A percentile compares a stretch with the other conserved stretches of the same genome.
phyloP scores from a whole-genome alignment of 2,797 vertebrate genomes.

The Naso thynnoides region DNA sequence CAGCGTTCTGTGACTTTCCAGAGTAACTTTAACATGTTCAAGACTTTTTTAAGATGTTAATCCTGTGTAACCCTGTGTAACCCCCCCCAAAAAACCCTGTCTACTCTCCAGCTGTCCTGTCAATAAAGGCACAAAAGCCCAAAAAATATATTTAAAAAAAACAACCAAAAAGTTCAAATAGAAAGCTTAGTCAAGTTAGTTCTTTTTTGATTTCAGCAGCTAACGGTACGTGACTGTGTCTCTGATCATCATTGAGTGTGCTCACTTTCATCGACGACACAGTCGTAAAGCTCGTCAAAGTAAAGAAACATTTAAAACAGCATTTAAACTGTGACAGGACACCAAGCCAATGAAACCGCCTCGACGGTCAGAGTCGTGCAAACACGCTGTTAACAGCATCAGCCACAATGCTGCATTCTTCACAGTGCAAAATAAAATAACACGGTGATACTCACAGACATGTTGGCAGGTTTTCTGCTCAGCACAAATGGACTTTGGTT shows the following conservation, averaged over 20 bases:
- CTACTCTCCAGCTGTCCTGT: too few relatives aligned
- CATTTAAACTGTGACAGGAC: neutral
- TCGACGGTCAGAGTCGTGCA: slow-evolving; percentile 4
- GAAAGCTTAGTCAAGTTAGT: neutral
- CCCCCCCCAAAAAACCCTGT: too few relatives aligned
- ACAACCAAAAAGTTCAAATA: too few relatives aligned
- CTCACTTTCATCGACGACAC: neutral
- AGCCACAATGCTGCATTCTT: neutral
- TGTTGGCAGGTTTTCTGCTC: slow-evolving; percentile 17
- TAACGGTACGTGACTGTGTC: neutral
- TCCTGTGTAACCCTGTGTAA: too few relatives aligned
- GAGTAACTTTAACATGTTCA: too few relatives aligned
- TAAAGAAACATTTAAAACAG: neutral
- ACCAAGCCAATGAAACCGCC: neutral
- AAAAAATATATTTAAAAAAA: too few relatives aligned
- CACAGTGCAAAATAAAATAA: slow-evolving; percentile 7
- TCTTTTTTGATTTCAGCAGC: neutral
- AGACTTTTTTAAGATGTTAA: too few relatives aligned
- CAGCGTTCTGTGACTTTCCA: too few relatives aligned
- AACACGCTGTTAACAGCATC: neutral
- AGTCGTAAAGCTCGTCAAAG: neutral
- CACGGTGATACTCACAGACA: slow-evolving; percentile 60
- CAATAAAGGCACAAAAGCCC: too few relatives aligned
- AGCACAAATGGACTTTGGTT: slow-evolving; percentile 59
- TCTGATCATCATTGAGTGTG: neutral